Conservation (phyloP, 2,888 invertebrate genomes). For the Thalpophila matura region DNA sequence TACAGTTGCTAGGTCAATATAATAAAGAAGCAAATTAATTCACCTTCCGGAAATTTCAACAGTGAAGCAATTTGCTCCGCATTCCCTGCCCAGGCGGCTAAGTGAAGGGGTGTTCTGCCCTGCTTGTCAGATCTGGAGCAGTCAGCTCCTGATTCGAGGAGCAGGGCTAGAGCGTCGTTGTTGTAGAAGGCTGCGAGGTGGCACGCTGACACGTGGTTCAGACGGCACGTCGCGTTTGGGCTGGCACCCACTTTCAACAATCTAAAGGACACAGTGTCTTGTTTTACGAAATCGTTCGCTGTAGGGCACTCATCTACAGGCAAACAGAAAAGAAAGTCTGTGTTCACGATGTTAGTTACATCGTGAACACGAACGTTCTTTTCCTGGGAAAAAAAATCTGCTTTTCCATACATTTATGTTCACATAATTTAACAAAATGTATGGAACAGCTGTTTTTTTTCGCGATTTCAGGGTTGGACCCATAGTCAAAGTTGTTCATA, state of each 20-base stretch:
- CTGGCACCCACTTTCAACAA: constrained; percentile 56
- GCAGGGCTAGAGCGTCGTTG: constrained; percentile 68
- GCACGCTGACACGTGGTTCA: constrained; percentile 58
- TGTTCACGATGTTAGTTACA: too few relatives aligned
- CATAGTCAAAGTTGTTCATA: too few relatives aligned
- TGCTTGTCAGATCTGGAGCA: constrained; percentile 70
- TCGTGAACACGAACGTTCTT: too few relatives aligned
- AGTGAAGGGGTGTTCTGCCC: constrained; percentile 79
- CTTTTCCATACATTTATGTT: too few relatives aligned
- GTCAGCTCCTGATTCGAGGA: constrained; percentile 72
- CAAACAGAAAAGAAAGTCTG: too few relatives aligned
- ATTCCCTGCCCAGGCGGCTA: constrained; percentile 77
- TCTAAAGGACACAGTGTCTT: constrained; percentile 7
- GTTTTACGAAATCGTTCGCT: neutral
- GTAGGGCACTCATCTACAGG: too few relatives aligned
- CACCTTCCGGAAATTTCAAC: constrained; percentile 66
- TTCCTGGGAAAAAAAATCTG: too few relatives aligned
- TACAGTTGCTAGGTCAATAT: neutral
- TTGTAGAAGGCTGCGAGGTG: constrained; percentile 77
- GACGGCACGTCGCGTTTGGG: constrained; percentile 64
- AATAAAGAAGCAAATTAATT: neutral
- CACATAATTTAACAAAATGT: too few relatives aligned
- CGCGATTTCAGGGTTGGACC: too few relatives aligned
- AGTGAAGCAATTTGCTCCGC: constrained; percentile 67
- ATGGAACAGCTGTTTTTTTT: too few relatives aligned